Conservation (phyloP, 2,113 vertebrate genomes). For the Cnemophilus loriae region DNA sequence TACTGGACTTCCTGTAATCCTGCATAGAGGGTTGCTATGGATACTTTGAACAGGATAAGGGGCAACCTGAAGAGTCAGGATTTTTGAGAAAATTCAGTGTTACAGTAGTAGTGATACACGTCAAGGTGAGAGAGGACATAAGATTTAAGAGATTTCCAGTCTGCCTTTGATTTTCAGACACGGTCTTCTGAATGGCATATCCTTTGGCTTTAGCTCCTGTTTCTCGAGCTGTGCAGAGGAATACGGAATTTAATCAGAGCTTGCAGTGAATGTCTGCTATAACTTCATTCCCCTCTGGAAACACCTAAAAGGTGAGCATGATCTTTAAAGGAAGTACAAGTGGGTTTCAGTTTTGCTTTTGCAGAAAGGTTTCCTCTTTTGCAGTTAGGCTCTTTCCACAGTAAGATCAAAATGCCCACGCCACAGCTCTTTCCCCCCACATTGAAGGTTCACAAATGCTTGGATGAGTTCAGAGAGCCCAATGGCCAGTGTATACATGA, state of each 20-base stretch:
- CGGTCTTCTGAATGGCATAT: neutral
- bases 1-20: neutral
- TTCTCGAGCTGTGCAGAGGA: slow-evolving; percentile 1
- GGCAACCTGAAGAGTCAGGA: neutral
- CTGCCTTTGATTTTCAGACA: slow-evolving; percentile 45
- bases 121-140: slow-evolving; percentile 15
- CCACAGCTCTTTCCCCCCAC: neutral
- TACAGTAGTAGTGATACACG: neutral
- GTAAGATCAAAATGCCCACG: neutral
- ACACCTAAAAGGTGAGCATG: neutral
- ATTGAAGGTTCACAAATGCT: neutral
- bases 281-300: neutral
- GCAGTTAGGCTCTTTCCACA: neutral
- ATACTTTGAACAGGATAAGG: slow-evolving; percentile 38
- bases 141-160: slow-evolving; percentile 36
- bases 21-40: slow-evolving; percentile 44
- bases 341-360: neutral
- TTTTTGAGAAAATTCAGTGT: slow-evolving; percentile 24
- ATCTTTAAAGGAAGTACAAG: neutral
- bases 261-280: neutral
- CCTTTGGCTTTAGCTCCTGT: slow-evolving; percentile 1
- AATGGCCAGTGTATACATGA: neutral
- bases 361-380: neutral
- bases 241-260: neutral
- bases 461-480: neutral